Evolutionary conservation across 2,113 vertebrate genomes (phyloP).

Genomic region (Notothenia coriiceps): DNA sequence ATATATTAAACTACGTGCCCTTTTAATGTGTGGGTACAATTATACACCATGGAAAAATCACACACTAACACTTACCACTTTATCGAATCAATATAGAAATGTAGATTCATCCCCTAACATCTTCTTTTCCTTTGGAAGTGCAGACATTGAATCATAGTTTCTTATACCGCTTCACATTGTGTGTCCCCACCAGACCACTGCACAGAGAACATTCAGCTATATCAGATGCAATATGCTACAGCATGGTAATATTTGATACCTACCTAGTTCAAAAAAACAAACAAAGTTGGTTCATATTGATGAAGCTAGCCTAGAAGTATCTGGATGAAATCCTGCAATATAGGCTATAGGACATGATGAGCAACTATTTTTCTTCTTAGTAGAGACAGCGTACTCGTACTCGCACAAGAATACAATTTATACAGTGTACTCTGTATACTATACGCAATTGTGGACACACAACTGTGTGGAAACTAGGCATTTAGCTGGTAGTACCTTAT

Average conservation of each 20-base stretch:
- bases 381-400: neutral
- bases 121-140: neutral
- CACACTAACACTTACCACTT: neutral
- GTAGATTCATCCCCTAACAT: neutral
- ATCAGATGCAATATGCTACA: too few relatives aligned
- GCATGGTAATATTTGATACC: too few relatives aligned
- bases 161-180: neutral
- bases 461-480: too few relatives aligned
- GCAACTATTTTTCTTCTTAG: neutral
- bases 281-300: neutral
- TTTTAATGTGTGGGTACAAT: constrained; percentile 9
- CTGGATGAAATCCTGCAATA: neutral
- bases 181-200: constrained; percentile 2
- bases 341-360: neutral
- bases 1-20: constrained; percentile 15
- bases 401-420: neutral
- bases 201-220: neutral
- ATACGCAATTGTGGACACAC: too few relatives aligned
- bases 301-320: neutral
- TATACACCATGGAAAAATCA: neutral
- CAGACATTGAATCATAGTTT: neutral
- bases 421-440: too few relatives aligned
- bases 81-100: constrained; percentile 1
- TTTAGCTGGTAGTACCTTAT: too few relatives aligned
- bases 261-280: too few relatives aligned